Base-by-base conservation (phyloP, 2,888 invertebrate species). In the Drosophila trichaetosa region DNA sequence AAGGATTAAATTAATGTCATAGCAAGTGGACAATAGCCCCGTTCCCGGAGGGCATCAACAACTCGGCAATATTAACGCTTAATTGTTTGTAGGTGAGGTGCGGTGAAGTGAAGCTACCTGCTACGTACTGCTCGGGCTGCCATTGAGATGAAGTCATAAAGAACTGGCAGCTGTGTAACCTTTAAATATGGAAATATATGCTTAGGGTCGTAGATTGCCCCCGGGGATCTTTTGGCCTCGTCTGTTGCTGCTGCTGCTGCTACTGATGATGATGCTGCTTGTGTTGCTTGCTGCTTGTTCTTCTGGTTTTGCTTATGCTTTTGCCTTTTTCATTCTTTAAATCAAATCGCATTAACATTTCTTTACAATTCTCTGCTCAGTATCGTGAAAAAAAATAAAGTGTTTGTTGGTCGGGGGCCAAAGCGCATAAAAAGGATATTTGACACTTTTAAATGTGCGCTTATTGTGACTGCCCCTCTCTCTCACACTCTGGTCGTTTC, bases 361-460 rank as follows among this genome's bases (percentile, higher is more conserved):
- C 87, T 85, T 85, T 87, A 87, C 87, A 89, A 89, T 89, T 87
- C 81, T 77, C 86, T 82, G 82, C 71, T 78, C 74, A 76, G 87
- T 82, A 72, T 87, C 84, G 80, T 87, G 87, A 87, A 80, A 87
- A 67, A 77, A 82, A 83, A 87, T 84, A 87, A 87, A 89, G 82
- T 88, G 88, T 85, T 84, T 85, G 85, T 69, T 80, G 83, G 81
- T 74, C 66, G 78, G 79, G 72, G 80, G 80, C 83, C 73, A 85
- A 83, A 72, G 83, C 81, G 88, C 83, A 87, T 89, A 88, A 88
- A 90, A 88, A 90, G 90, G 87, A 88, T 88, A 88, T 88, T 88
- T 88, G 90, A 88, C 87, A 88, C 87, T 88, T 88, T 87, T 90
- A 90, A 88, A 88, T 88, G 87, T 87, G 84, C 90, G 89, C 89